Evolutionary conservation across 2,113 vertebrate species (phyloP).

Genomic region (Pteropus alecto): DNA sequence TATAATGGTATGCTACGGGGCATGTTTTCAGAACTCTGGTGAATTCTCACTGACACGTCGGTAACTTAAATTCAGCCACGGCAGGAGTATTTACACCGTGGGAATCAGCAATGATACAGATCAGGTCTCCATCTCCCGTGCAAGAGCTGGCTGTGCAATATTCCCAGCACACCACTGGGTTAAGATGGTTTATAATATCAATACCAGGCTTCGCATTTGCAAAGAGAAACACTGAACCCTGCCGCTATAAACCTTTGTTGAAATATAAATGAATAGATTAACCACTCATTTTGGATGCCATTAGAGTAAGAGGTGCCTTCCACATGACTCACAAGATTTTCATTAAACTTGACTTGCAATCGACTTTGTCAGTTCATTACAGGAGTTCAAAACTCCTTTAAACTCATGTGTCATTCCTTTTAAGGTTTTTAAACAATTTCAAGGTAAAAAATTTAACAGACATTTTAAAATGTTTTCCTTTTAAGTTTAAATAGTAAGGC

Average conservation of each 20-base stretch:
- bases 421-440: neutral
- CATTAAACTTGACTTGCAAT: neutral
- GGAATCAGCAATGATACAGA: neutral
- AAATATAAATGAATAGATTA: neutral
- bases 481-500: neutral
- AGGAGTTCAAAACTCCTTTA: neutral
- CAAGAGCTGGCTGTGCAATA: neutral
- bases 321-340: neutral
- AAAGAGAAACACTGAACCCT: neutral
- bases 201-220: neutral
- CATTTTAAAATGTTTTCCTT: neutral
- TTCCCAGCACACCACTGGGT: neutral
- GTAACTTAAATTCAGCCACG: neutral
- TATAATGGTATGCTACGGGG: rapidly evolving
- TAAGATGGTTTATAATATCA: neutral
- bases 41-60: rapidly evolving
- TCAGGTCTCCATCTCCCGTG: rapidly evolving
- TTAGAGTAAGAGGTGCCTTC: neutral
- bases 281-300: neutral
- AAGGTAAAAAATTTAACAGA: neutral
- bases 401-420: neutral
- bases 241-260: neutral
- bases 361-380: neutral
- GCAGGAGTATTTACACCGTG: rapidly evolving
- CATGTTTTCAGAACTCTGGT: neutral